Evolutionary conservation across 2,888 invertebrate species (phyloP).

Genomic region (Carterocephalus palaemon): DNA sequence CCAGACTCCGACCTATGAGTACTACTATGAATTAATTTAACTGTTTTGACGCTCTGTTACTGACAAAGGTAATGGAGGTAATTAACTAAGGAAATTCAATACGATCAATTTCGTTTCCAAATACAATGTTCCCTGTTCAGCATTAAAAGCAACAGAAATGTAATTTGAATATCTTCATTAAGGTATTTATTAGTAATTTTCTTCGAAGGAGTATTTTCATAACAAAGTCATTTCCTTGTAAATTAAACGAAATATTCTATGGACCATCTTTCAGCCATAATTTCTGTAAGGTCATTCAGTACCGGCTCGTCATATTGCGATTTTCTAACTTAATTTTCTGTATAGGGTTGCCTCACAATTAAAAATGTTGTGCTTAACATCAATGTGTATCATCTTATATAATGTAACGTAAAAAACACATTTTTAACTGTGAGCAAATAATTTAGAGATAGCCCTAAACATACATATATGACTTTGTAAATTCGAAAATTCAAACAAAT

Average conservation of each 20-base stretch:
- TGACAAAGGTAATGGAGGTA: no score
- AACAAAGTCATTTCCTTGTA: conserved; percentile 20
- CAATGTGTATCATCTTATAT: no score
- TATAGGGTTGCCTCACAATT: no score
- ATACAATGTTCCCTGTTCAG: neutral
- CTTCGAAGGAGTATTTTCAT: conserved; percentile 19
- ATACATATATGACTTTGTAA: no score
- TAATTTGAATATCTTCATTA: conserved; percentile 21
- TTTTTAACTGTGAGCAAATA: no score
- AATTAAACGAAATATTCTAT: conserved; percentile 22
- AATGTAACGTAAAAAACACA: no score
- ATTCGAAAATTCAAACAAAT: no score
- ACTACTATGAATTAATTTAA: no score
- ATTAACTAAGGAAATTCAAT: conserved; percentile 1
- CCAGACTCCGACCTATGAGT: no score
- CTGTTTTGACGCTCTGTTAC: neutral
- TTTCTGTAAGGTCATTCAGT: conserved; percentile 14
- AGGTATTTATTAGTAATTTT: conserved; percentile 18
- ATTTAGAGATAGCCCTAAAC: no score
- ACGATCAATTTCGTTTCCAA: conserved; percentile 2
- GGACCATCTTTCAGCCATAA: conserved; percentile 7
- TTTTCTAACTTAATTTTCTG: conserved; percentile 5
- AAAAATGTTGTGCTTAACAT: no score
- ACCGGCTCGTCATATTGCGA: conserved; percentile 5
- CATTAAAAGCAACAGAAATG: conserved; percentile 8